These are phyloP conservation scores for Cataglyphis cursor DNA, from an alignment of 2,888 invertebrate species.

Conservation along the genomic window DNA sequence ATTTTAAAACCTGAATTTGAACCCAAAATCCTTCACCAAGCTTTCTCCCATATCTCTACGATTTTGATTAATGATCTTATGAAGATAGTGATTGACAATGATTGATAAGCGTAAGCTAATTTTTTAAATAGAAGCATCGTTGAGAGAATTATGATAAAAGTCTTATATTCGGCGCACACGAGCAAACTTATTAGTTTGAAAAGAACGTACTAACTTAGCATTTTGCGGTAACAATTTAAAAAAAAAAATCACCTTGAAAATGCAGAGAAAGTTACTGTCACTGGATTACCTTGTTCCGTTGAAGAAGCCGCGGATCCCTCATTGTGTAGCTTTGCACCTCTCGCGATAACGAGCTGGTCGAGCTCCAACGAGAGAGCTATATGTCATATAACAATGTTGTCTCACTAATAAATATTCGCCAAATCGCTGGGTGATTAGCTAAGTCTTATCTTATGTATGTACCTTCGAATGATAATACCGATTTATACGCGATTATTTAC, in stretches of 20 bases:
- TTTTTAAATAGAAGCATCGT: conserved; percentile 34
- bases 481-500: conserved; percentile 39
- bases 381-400: conserved; percentile 87
- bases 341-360: conserved; percentile 89
- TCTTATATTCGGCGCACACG: neutral
- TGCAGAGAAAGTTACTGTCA: conserved; percentile 55
- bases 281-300: conserved; percentile 85
- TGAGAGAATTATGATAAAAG: conserved; percentile 3
- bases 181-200: conserved; percentile 6
- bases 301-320: conserved; percentile 87
- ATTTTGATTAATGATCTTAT: conserved; percentile 24
- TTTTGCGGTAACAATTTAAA: conserved; percentile 56
- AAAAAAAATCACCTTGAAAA: conserved; percentile 60
- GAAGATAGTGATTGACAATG: conserved; percentile 24
- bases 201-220: neutral
- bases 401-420: conserved; percentile 80
- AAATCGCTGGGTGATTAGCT: conserved; percentile 65
- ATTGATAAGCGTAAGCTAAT: conserved; percentile 62
- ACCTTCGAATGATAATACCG: conserved; percentile 62
- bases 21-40: conserved; percentile 71
- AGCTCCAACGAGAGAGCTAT: conserved; percentile 90
- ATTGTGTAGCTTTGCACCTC: conserved; percentile 89
- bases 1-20: conserved; percentile 49
- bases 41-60: conserved; percentile 71
- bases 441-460: conserved; percentile 51